Percentiles rank a stretch among this genome's conserved stretches.
Evolutionary conservation across 2,888 invertebrate genomes (phyloP).

Genomic region (Athetis lepigone): DNA sequence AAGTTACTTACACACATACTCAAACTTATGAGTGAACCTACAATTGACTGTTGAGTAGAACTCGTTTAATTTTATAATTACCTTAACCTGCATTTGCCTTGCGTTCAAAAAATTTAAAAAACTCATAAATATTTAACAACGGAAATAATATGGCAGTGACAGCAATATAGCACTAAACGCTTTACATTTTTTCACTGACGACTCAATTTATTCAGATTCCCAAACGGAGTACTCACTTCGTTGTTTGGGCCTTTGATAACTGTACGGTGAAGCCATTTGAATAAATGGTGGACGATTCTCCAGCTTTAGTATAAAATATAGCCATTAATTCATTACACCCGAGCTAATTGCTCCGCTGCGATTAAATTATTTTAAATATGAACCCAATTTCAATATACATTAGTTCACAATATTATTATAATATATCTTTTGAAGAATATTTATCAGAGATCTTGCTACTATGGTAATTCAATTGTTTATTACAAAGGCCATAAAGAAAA

Average conservation of each 20-base stretch:
- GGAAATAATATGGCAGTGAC: constrained; percentile 24
- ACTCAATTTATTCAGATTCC: constrained; percentile 47
- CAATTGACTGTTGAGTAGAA: background rate
- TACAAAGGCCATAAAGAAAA: background rate
- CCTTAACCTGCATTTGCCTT: constrained; percentile 10
- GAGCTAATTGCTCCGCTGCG: constrained; percentile 54
- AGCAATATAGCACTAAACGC: constrained; percentile 1
- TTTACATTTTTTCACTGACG: constrained; percentile 23
- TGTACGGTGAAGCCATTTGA: constrained; percentile 53
- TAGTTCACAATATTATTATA: constrained; percentile 16
- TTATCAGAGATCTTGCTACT: background rate
- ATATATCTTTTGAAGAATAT: background rate
- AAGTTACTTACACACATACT: background rate
- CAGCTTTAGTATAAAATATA: constrained; percentile 56
- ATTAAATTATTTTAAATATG: constrained; percentile 59
- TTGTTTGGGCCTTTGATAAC: constrained; percentile 52
- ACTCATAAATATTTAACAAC: constrained; percentile 13
- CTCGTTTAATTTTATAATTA: constrained; percentile 23
- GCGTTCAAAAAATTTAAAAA: constrained; percentile 11
- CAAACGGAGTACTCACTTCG: constrained; percentile 36
- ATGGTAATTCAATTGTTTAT: background rate
- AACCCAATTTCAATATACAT: constrained; percentile 20
- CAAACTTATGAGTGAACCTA: background rate
- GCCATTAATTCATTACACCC: constrained; percentile 57
- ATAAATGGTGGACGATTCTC: constrained; percentile 57